Evolutionary conservation across 2,888 invertebrate genomes (phyloP), one percentile per base, ranked within the genome.

Genomic region (Noctua pronuba): DNA sequence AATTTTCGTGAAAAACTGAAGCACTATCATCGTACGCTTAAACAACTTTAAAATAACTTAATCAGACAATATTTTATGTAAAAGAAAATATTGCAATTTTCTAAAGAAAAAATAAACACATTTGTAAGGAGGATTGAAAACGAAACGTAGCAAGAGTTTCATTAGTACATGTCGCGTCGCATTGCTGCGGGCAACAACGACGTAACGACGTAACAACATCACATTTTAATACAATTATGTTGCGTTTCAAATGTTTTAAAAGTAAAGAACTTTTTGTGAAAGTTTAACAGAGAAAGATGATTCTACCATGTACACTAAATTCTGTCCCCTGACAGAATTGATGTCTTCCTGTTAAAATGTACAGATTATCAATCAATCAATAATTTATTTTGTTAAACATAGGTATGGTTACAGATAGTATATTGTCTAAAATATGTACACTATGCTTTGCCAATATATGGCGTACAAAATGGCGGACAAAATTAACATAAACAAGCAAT

Each of bases 151-250:
- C 38, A 79, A 41, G 21, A 67, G 28, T 52, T 35, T 79, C 66
- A 80, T 72, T 72, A 60, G 52, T 60, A 44, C 16, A 46, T 49
- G 24, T 35, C 52, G 46, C 31, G 52, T 62, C 60, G 35, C 44
- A 62, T 55, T 11, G 73, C 81, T 55, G 16, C 46, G 55, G 46
- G 67, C 66, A 38, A 80, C 31, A 41, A 35, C 44, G 24, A n/a
- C 44, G 49, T 66, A 52, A 66, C 38, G 24, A 60, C 46, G 18
- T 71, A 60, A 71, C 28, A 52, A 66, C 49, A 66, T 65, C 55
- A 41, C 21, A 16, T 24, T 2, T n/a, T 52, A 28, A n/a, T 64
- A 38, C n/a, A n/a, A n/a, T 31, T 69, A 46, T 16, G 28, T 35
- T 68, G 35, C 41, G 6, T 78, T 44, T 52, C 3, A n/a, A 75